phyloP scores from a whole-genome alignment of 1,140 invertebrate genomes.

The Drosophila sturtevanti region DNA sequence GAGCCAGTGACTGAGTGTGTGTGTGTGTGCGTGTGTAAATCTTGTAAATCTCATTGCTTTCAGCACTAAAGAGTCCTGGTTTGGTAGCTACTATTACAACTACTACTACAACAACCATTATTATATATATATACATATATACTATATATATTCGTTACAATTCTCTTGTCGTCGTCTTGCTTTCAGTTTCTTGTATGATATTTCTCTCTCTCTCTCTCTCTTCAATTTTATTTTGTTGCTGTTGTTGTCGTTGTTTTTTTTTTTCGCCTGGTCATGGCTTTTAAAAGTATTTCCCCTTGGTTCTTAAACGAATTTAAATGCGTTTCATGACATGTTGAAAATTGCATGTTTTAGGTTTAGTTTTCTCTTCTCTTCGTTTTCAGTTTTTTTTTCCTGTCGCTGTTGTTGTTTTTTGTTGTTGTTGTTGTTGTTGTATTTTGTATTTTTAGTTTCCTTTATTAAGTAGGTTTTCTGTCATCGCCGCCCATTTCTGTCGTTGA shows the following conservation, averaged over 20 bases:
- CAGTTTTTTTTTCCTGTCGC: background rate
- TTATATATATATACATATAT: too few relatives aligned
- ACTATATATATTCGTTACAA: too few relatives aligned
- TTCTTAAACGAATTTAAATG: slow-evolving; percentile 68
- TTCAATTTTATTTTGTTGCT: too few relatives aligned
- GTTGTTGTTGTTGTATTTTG: background rate
- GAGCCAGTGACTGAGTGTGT: background rate
- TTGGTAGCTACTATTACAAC: too few relatives aligned
- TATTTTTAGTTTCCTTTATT: slow-evolving; percentile 57
- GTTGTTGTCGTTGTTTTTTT: background rate
- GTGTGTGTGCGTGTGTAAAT: slow-evolving; percentile 68
- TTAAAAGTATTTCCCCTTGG: slow-evolving; percentile 63
- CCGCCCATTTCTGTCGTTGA: slow-evolving; percentile 18
- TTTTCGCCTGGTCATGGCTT: slow-evolving; percentile 63
- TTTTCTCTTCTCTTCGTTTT: slow-evolving; percentile 22
- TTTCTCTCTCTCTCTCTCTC: too few relatives aligned
- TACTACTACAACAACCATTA: too few relatives aligned
- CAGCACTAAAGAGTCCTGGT: slow-evolving; percentile 57
- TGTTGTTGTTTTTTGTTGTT: background rate
- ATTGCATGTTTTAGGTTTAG: slow-evolving; percentile 69
- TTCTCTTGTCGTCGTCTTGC: too few relatives aligned
- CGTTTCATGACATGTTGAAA: slow-evolving; percentile 62
- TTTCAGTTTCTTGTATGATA: too few relatives aligned
- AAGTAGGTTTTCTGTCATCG: slow-evolving; percentile 59
- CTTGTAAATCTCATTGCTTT: slow-evolving; percentile 76